Percentiles rank a stretch among this genome's conserved stretches.
Evolutionary conservation across 2,888 invertebrate species (phyloP).

Genomic region (Chorisops tibialis): DNA sequence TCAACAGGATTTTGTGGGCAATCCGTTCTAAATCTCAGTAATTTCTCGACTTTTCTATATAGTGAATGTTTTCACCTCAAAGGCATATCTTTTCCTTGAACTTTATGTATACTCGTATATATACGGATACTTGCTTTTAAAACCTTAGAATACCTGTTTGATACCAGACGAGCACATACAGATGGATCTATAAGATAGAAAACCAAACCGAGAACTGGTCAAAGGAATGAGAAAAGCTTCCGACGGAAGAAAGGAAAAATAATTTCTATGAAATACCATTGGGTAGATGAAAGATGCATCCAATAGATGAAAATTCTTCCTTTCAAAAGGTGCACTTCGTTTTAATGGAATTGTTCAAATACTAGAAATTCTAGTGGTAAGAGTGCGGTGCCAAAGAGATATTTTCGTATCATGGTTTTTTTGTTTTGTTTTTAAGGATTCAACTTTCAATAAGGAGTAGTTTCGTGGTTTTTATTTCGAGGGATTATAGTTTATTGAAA

Average conservation of each 20-base stretch:
- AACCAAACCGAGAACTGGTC: neutral
- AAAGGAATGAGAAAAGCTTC: constrained; percentile 13
- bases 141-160: no score
- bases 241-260: constrained; percentile 17
- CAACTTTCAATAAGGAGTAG: no score
- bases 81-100: neutral
- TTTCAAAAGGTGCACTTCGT: constrained; percentile 14
- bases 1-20: neutral
- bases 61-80: constrained; percentile 4
- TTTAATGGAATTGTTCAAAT: constrained; percentile 23
- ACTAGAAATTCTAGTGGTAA: constrained; percentile 6
- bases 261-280: constrained; percentile 21
- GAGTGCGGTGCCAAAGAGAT: neutral
- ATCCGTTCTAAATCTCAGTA: constrained; percentile 9
- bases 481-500: no score
- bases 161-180: no score
- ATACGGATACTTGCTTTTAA: no score
- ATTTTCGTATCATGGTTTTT: neutral
- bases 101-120: no score
- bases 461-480: no score
- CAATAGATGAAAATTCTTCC: constrained; percentile 11
- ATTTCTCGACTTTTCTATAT: neutral
- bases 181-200: no score
- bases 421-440: no score
- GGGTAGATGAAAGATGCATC: constrained; percentile 24